Percentiles rank a stretch among this genome's conserved stretches.
phyloP scores from a whole-genome alignment of 1,140 invertebrate genomes.

The Choristoneura fumiferana region DNA sequence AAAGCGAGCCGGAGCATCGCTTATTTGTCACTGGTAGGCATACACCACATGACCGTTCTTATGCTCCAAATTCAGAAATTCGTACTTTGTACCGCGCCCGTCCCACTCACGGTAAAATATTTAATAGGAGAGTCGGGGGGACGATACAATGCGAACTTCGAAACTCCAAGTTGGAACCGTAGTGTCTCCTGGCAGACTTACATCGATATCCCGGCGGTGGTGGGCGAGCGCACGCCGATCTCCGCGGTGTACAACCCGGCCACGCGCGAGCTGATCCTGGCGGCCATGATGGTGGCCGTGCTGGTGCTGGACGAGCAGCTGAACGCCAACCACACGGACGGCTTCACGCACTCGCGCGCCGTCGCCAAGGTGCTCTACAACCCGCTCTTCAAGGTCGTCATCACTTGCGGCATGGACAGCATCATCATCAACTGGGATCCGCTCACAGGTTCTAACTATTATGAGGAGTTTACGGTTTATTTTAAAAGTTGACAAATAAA shows the following conservation, averaged over 20 bases:
- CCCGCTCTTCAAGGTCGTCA: conserved; percentile 82
- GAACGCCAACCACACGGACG: conserved; percentile 82
- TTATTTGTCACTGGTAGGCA: too few relatives aligned
- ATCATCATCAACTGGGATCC: conserved; percentile 87
- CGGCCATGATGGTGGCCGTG: conserved; percentile 79
- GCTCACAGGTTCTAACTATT: conserved; percentile 66
- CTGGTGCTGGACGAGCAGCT: conserved; percentile 81
- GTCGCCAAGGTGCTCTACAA: conserved; percentile 84
- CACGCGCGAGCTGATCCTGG: conserved; percentile 82
- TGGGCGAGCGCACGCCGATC: conserved; percentile 80
- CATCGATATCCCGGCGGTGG: conserved; percentile 78
- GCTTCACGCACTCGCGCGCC: conserved; percentile 82
- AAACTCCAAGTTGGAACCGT: too few relatives aligned
- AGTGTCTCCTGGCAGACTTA: too few relatives aligned
- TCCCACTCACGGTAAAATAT: too few relatives aligned
- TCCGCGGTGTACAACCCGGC: conserved; percentile 81
- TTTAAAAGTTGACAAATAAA: too few relatives aligned
- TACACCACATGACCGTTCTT: too few relatives aligned
- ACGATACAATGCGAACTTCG: too few relatives aligned
- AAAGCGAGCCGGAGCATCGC: too few relatives aligned
- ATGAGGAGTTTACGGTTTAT: too few relatives aligned
- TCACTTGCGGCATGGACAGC: conserved; percentile 84
- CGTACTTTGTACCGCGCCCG: too few relatives aligned
- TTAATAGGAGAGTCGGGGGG: too few relatives aligned
- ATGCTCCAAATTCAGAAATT: too few relatives aligned